Base-by-base conservation (phyloP, 2,888 invertebrate species). In the Spodoptera picta region DNA sequence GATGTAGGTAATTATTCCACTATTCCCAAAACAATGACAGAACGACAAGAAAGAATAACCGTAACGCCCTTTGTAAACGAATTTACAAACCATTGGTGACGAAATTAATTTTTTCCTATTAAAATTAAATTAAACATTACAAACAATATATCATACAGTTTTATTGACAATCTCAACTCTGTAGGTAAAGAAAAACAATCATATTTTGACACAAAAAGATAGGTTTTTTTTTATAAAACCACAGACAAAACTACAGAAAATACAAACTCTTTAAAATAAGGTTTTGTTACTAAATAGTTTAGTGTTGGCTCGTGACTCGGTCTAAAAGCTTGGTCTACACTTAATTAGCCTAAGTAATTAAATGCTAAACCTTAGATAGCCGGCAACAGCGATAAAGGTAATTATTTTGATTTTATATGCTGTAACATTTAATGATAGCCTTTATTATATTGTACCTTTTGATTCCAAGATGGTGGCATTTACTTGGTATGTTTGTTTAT, bases 341-440 rank as follows among this genome's bases (percentile, higher is more conserved):
- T 72, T 82, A 80, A 80, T 82, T 82, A 80, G 73, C 58, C 51
- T 69, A 51, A 65, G 78, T 80, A 80, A 82, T 80, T 82, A 80
- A 80, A 77, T 69, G 69, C 42, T 61, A 59, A 52, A 59, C 58
- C 47, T 54, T 45, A 66, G 79, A 67, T 75, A 69, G 66, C 63
- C 36, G 65, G 64, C 52, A 54, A 69, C 51, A 60, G 60, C 60
- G 76, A 72, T 81, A 81, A 79, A 65, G 60, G 66, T 69, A 78
- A 78, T 80, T 74, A 80, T 80, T 72, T 78, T 78, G 61, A 78
- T 78, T 69, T 69, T 69, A 68, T 60, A 51, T 62, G 60, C 65
- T 68, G 65, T 65, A 62, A 59, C 41, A 62, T 62, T 66, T 52
- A 59, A 45, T 64, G 48, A 57, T 56, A 47, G 47, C 66, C 47